Percentiles rank a stretch among this genome's conserved stretches.
phyloP scores from a whole-genome alignment of 2,888 invertebrate species.

The Cheilosia impressa region DNA sequence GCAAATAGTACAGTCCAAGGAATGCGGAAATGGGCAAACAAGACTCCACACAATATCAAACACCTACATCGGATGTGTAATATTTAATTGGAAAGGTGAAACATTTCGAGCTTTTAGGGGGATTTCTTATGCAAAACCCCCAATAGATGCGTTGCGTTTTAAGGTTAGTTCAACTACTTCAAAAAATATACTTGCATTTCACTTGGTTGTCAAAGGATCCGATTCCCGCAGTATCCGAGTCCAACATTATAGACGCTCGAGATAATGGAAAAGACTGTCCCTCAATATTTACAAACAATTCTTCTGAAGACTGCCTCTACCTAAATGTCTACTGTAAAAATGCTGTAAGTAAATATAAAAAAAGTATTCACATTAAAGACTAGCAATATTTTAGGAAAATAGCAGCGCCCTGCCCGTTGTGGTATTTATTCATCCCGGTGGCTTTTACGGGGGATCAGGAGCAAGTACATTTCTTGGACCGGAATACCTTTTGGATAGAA shows the following conservation, averaged over 20 bases:
- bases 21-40: conserved; percentile 4
- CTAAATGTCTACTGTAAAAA: conserved; percentile 85
- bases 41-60: conserved; percentile 19
- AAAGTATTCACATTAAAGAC: not conserved
- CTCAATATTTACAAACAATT: conserved; percentile 79
- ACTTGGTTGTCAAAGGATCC: conserved; percentile 39
- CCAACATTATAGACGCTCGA: conserved; percentile 81
- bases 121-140: conserved; percentile 79
- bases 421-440: conserved; percentile 87
- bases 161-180: conserved; percentile 48
- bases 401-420: conserved; percentile 84
- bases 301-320: conserved; percentile 85
- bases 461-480: conserved; percentile 84
- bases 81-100: conserved; percentile 56
- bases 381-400: conserved; percentile 47
- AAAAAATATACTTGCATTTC: not conserved
- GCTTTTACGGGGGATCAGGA: conserved; percentile 85
- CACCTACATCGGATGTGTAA: conserved; percentile 48
- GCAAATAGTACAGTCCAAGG: not conserved
- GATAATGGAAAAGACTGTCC: conserved; percentile 85
- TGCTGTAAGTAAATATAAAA: conserved; percentile 52
- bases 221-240: conserved; percentile 28
- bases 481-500: conserved; percentile 85
- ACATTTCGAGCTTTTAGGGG: conserved; percentile 77
- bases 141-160: conserved; percentile 82